These are phyloP conservation scores for Dysdera silvatica DNA, from an alignment of 1,140 invertebrate species.

Conservation along the genomic window DNA sequence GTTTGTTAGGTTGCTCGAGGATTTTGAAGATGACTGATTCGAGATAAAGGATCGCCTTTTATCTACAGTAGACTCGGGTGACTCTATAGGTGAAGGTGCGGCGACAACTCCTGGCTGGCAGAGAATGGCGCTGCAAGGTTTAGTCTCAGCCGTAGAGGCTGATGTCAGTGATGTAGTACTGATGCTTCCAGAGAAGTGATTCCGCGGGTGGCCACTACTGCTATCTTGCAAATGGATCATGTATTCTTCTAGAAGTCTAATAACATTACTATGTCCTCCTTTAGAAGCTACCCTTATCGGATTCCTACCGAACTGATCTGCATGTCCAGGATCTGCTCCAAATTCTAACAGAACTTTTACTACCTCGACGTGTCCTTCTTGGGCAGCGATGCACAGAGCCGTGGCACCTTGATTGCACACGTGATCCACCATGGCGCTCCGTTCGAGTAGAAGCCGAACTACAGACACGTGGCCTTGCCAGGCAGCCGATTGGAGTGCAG, in stretches of 20 bases:
- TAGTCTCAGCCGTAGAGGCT: slow-evolving; percentile 58
- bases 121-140: slow-evolving; percentile 57
- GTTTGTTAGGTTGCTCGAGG: slow-evolving; percentile 59
- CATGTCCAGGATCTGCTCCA: slow-evolving; percentile 84
- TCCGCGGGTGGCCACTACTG: slow-evolving; percentile 14
- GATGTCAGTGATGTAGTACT: slow-evolving; percentile 55
- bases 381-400: slow-evolving; percentile 60
- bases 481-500: slow-evolving; percentile 84
- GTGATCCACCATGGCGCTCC: slow-evolving; percentile 70
- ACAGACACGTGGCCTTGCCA: slow-evolving; percentile 86
- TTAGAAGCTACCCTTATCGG: slow-evolving; percentile 67
- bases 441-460: slow-evolving; percentile 68
- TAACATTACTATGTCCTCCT: slow-evolving; percentile 63
- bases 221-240: slow-evolving; percentile 14
- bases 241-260: slow-evolving; percentile 53
- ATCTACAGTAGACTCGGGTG: slow-evolving; percentile 56
- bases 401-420: slow-evolving; percentile 86
- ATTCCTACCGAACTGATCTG: slow-evolving; percentile 79
- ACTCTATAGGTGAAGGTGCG: slow-evolving; percentile 47
- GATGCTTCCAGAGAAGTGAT: slow-evolving; percentile 37
- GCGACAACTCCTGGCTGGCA: slow-evolving; percentile 41
- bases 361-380: slow-evolving; percentile 83
- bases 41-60: slow-evolving; percentile 63
- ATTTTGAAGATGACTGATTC: slow-evolving; percentile 63
- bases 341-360: slow-evolving; percentile 75